These are phyloP conservation scores for Hermetia illucens DNA, from an alignment of 1,140 invertebrate species.

Conservation along the genomic window DNA sequence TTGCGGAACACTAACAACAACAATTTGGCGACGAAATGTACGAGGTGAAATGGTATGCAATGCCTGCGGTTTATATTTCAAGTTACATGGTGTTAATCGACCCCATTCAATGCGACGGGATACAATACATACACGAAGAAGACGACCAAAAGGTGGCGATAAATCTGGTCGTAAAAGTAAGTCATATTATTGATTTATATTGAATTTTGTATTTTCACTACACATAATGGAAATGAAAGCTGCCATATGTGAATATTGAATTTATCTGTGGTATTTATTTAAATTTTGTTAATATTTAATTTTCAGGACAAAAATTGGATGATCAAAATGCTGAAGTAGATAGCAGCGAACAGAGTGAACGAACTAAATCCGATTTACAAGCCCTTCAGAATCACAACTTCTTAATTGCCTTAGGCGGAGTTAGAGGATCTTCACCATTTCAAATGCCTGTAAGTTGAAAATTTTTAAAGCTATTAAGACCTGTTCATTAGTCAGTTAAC, in stretches of 20 bases:
- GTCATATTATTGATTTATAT: constrained; percentile 4
- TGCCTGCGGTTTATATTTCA: constrained; percentile 86
- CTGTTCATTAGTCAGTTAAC: too few relatives aligned
- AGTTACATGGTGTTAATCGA: constrained; percentile 78
- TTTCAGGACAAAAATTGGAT: constrained; percentile 3
- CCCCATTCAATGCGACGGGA: constrained; percentile 93
- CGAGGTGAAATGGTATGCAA: constrained; percentile 88
- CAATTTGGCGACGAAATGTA: constrained; percentile 81
- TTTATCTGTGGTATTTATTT: neutral
- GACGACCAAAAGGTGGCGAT: constrained; percentile 65
- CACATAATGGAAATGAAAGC: too few relatives aligned
- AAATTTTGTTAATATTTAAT: constrained; percentile 4
- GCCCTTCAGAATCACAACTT: constrained; percentile 8
- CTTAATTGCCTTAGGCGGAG: constrained; percentile 8
- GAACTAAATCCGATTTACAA: constrained; percentile 1
- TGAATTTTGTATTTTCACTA: too few relatives aligned
- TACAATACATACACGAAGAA: constrained; percentile 88
- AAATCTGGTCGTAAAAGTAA: constrained; percentile 33
- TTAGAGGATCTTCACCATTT: constrained; percentile 3
- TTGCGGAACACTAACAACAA: constrained; percentile 79
- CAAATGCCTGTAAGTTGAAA: constrained; percentile 6
- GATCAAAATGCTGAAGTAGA: too few relatives aligned
- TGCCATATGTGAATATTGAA: neutral
- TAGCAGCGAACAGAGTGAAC: neutral
- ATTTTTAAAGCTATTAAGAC: too few relatives aligned